Percentiles rank a stretch among this genome's conserved stretches.
phyloP scores from a whole-genome alignment of 1,140 invertebrate species.

The Nixonia krombeini region DNA sequence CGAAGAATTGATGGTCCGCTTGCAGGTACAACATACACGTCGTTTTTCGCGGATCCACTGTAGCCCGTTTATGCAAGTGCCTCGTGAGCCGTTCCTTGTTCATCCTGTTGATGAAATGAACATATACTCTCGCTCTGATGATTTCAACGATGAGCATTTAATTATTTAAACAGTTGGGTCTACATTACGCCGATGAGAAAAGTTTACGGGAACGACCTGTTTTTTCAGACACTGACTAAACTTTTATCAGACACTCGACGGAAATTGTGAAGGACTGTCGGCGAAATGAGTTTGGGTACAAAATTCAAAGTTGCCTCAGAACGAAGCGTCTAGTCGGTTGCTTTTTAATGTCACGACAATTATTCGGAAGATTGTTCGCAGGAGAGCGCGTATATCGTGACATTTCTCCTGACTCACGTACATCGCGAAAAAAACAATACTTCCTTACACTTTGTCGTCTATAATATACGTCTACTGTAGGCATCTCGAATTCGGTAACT shows the following conservation, averaged over 20 bases:
- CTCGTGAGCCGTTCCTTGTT: constrained; percentile 66
- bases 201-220: constrained; percentile 6
- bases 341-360: neutral
- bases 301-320: constrained; percentile 3
- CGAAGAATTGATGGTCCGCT: constrained; percentile 94
- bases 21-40: constrained; percentile 94
- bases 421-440: too few relatives aligned
- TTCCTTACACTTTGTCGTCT: too few relatives aligned
- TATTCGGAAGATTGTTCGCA: too few relatives aligned
- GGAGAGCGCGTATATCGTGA: too few relatives aligned
- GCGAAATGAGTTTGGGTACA: constrained; percentile 10
- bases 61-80: constrained; percentile 80
- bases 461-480: too few relatives aligned
- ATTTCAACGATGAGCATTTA: constrained; percentile 48
- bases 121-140: constrained; percentile 25
- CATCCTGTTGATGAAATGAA: constrained; percentile 49
- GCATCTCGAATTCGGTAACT: too few relatives aligned
- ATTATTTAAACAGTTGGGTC: constrained; percentile 37
- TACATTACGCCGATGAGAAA: constrained; percentile 33
- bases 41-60: constrained; percentile 83
- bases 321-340: neutral
- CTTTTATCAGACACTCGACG: constrained; percentile 9
- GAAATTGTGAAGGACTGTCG: constrained; percentile 7
- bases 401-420: too few relatives aligned
- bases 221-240: neutral